A percentile compares a stretch with the other conserved stretches of the same genome.
phyloP scores from a whole-genome alignment of 2,888 invertebrate species.

The Clostera curtula region DNA sequence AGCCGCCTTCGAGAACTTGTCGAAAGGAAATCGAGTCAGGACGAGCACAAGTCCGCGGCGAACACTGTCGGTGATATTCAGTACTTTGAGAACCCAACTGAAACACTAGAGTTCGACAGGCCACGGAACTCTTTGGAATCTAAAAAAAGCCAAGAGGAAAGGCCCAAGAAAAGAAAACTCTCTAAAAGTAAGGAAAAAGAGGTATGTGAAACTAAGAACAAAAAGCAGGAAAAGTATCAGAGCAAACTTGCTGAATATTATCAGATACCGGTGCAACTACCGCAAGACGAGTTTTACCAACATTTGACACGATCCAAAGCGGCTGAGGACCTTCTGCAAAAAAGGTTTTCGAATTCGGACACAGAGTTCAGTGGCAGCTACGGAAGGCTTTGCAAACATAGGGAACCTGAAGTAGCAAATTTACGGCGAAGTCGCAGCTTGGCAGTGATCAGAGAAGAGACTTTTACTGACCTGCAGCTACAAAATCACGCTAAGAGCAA shows the following conservation, averaged over 20 bases:
- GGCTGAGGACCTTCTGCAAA: conserved; percentile 60
- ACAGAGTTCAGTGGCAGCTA: conserved; percentile 66
- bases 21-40: conserved; percentile 70
- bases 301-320: conserved; percentile 64
- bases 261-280: conserved; percentile 59
- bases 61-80: conserved; percentile 67
- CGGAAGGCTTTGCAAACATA: conserved; percentile 66
- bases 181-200: conserved; percentile 54
- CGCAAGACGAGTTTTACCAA: conserved; percentile 69
- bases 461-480: conserved; percentile 81
- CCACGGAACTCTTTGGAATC: conserved; percentile 57
- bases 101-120: conserved; percentile 65
- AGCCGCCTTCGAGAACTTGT: conserved; percentile 71
- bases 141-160: conserved; percentile 57
- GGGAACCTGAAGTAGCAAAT: conserved; percentile 69
- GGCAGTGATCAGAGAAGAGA: conserved; percentile 85
- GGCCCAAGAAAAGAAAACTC: conserved; percentile 62
- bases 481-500: conserved; percentile 77
- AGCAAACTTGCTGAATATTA: conserved; percentile 69
- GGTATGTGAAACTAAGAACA: conserved; percentile 49
- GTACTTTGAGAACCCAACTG: conserved; percentile 69
- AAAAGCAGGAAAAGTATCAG: conserved; percentile 66
- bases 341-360: conserved; percentile 62
- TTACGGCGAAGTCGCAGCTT: conserved; percentile 81
- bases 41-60: conserved; percentile 65